These are phyloP conservation scores for Telmatherina bonti DNA, from an alignment of 2,797 vertebrate species.

Conservation along the genomic window DNA sequence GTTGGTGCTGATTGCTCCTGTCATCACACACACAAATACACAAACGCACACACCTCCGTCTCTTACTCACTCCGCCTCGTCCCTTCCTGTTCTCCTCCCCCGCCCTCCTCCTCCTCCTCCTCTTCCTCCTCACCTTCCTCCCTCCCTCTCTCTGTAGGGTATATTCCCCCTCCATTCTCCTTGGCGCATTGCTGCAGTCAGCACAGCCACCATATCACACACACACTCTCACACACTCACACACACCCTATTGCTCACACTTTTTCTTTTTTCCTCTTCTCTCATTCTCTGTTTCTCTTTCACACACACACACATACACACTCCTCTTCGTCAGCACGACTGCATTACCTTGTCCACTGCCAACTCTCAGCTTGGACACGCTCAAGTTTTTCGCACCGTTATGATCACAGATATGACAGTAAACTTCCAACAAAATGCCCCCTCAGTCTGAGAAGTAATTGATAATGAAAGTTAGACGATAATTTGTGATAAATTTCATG, in stretches of 20 bases:
- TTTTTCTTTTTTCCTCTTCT: slow-evolving; percentile 29
- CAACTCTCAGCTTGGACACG: slow-evolving; percentile 51
- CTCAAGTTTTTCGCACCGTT: slow-evolving; percentile 24
- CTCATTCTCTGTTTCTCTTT: no score
- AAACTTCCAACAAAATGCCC: slow-evolving; percentile 19
- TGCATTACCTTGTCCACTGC: slow-evolving; percentile 76
- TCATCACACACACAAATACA: slow-evolving; percentile 48
- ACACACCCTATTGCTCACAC: slow-evolving; percentile 29
- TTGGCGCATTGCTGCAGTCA: slow-evolving; percentile 87
- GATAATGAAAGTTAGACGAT: not conserved
- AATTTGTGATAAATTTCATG: not conserved
- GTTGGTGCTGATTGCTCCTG: slow-evolving; percentile 66
- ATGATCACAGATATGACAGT: slow-evolving; percentile 29
- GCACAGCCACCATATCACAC: slow-evolving; percentile 67
- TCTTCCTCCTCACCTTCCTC: not conserved
- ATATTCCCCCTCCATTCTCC: slow-evolving; percentile 82
- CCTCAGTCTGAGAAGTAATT: slow-evolving; percentile 11
- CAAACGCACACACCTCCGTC: slow-evolving; percentile 26
- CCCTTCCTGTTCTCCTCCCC: slow-evolving; percentile 48
- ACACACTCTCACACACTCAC: slow-evolving; percentile 52
- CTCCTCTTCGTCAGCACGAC: slow-evolving; percentile 58
- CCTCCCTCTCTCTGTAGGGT: slow-evolving; percentile 76
- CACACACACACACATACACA: slow-evolving; percentile 59
- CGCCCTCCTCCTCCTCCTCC: slow-evolving; percentile 43
- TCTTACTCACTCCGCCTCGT: slow-evolving; percentile 36